Conservation (phyloP, 2,113 vertebrate species). For the Scalopus aquaticus region DNA sequence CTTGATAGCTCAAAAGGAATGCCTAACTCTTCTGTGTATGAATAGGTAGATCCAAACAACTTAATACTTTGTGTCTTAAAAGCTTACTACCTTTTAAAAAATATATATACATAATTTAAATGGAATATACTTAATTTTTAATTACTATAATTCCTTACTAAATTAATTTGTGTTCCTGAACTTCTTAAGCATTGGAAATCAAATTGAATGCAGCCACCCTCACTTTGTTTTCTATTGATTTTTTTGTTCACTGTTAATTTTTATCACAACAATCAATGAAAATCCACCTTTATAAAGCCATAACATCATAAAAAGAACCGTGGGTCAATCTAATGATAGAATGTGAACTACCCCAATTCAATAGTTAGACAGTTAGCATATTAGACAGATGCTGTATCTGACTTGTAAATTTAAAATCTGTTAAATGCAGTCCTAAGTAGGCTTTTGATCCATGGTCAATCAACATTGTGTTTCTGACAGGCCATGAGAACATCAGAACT, state of each 20-base stretch:
- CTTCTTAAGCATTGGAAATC: background rate
- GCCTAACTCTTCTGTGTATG: background rate
- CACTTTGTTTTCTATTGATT: slow-evolving; percentile 34
- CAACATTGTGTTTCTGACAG: slow-evolving; percentile 6
- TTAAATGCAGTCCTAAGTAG: slow-evolving; percentile 3
- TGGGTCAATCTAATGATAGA: background rate
- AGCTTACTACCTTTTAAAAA: background rate
- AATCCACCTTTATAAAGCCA: slow-evolving; percentile 1
- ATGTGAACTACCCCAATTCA: slow-evolving; percentile 9
- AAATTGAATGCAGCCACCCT: background rate
- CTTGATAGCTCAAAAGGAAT: background rate
- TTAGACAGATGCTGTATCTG: slow-evolving; percentile 11
- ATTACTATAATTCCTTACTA: background rate
- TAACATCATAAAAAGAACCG: slow-evolving; percentile 9
- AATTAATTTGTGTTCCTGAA: background rate
- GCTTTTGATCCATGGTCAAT: background rate
- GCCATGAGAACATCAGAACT: background rate
- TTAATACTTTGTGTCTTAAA: background rate
- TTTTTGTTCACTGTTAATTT: slow-evolving; percentile 21
- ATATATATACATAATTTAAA: background rate
- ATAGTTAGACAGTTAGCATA: slow-evolving; percentile 10
- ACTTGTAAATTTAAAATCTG: slow-evolving; percentile 36
- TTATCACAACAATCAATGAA: background rate
- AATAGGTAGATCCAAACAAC: background rate
- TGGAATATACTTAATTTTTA: background rate